phyloP scores from a whole-genome alignment of 2,113 vertebrate genomes.

The Podocnemis expansa region DNA sequence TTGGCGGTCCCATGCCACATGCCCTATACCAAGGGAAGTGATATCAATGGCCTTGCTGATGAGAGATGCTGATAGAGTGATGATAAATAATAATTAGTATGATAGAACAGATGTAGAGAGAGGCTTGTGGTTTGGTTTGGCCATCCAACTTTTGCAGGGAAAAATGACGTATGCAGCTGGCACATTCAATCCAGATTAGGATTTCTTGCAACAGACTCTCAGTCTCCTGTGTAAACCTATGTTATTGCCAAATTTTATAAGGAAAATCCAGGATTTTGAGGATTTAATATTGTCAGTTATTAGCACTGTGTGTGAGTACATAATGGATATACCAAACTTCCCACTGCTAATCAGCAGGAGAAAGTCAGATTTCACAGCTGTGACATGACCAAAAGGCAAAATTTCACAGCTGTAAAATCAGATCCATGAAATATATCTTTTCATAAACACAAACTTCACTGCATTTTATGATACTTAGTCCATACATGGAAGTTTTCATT shows the following conservation, averaged over 20 bases:
- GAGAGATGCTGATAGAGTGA: not conserved
- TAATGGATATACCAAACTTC: not conserved
- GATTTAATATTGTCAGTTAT: not conserved
- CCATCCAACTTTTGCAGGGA: not conserved
- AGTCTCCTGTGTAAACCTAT: fast-evolving
- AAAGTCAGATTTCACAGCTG: not conserved
- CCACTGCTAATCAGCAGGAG: not conserved
- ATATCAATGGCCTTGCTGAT: not conserved
- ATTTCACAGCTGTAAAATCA: not conserved
- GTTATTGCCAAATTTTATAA: not conserved
- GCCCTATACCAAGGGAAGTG: not conserved
- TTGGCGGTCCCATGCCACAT: not conserved
- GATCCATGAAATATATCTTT: not conserved
- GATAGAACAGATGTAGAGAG: constrained; percentile 45
- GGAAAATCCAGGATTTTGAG: not conserved
- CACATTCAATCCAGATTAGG: not conserved
- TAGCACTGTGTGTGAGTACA: not conserved
- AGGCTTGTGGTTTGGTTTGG: constrained; percentile 17
- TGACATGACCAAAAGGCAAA: not conserved
- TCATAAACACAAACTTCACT: not conserved
- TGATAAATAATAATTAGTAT: not conserved
- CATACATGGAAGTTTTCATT: constrained; percentile 18
- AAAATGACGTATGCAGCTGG: fast-evolving
- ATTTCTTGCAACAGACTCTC: not conserved
- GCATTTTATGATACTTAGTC: not conserved